These are phyloP conservation scores for Drosophila mauritiana DNA, from an alignment of 1,140 invertebrate species.

Conservation along the genomic window DNA sequence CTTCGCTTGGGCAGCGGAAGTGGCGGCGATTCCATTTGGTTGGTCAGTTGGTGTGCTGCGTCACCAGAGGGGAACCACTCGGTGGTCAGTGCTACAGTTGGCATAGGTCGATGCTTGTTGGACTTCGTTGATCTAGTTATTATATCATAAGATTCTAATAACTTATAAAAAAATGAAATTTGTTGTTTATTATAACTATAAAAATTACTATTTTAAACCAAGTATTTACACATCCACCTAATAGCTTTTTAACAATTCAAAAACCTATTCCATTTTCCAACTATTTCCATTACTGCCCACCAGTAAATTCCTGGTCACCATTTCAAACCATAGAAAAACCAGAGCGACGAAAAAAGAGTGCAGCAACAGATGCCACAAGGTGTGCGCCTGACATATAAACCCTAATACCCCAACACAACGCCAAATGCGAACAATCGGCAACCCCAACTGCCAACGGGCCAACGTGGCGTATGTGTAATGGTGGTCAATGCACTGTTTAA, in stretches of 20 bases:
- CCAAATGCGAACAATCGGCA: slow-evolving; percentile 2
- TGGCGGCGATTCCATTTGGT: slow-evolving; percentile 35
- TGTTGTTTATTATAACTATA: no score
- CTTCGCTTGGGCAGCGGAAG: slow-evolving; percentile 53
- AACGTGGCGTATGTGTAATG: slow-evolving; percentile 68
- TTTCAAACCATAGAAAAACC: slow-evolving; percentile 16
- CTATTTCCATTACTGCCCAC: neutral
- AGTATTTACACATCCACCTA: no score
- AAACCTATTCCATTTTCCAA: neutral
- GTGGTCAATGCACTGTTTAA: slow-evolving; percentile 61
- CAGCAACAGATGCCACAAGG: slow-evolving; percentile 46
- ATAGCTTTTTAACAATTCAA: neutral
- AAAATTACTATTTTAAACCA: no score
- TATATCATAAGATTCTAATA: no score
- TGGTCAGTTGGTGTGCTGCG: slow-evolving; percentile 8
- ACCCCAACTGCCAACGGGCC: slow-evolving; percentile 16
- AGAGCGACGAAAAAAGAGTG: neutral
- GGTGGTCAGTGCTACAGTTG: slow-evolving; percentile 46
- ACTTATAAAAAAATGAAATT: no score
- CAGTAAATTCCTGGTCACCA: neutral
- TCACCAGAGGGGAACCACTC: slow-evolving; percentile 45
- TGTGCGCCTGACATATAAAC: slow-evolving; percentile 71
- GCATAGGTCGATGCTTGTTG: neutral
- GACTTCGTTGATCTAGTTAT: neutral
- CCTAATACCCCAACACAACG: slow-evolving; percentile 60